Evolutionary conservation across 2,888 invertebrate genomes (phyloP).

Genomic region (Dione vanillae): DNA sequence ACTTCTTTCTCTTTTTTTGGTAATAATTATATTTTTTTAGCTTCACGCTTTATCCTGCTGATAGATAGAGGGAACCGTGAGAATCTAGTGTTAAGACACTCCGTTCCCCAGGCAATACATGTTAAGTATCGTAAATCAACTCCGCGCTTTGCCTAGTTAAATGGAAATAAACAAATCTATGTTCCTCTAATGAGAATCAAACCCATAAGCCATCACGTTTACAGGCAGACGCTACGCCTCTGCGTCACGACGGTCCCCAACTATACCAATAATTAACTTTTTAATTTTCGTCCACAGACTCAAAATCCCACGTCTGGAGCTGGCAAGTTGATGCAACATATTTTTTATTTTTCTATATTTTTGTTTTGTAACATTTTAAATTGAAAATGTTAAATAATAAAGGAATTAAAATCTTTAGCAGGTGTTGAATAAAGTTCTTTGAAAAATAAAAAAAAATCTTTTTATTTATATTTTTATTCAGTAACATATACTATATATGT

Average conservation of each 20-base stretch:
- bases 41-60: not conserved
- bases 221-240: not conserved
- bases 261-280: not conserved
- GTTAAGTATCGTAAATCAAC: not conserved
- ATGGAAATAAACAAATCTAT: too few species aligned
- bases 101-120: too few species aligned
- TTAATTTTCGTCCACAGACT: constrained; percentile 1
- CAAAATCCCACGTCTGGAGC: not conserved
- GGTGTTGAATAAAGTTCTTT: not conserved
- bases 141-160: not conserved
- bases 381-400: not conserved
- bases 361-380: not conserved
- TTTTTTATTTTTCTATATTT: not conserved
- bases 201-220: not conserved
- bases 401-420: not conserved
- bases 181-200: not conserved
- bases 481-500: too few species aligned
- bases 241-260: too few species aligned
- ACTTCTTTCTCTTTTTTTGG: not conserved
- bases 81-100: too few species aligned
- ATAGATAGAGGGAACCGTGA: too few species aligned
- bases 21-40: not conserved
- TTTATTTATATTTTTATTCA: too few species aligned
- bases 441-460: not conserved
- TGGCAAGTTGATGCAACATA: not conserved